Evolutionary conservation across 1,140 invertebrate genomes (phyloP), one percentile per base, ranked within the genome.

Genomic region (Lepidotrigona ventralis): DNA sequence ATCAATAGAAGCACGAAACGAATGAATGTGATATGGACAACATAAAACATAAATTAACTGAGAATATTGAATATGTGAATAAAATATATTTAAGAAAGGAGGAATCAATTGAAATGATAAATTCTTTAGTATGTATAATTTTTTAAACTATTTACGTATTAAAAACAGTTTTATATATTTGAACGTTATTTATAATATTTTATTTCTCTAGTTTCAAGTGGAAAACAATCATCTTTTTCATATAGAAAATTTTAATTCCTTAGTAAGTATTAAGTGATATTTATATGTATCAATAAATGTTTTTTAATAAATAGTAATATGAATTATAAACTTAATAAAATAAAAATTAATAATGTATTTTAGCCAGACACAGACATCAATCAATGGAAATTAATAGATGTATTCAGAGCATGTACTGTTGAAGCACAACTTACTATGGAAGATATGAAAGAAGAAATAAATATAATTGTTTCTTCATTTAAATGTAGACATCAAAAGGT

Each of bases 361-460:
- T 63, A 89, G 87, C 46, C 60, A 63, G 66, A 21, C 15, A 12
- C 54, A 78, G 73, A 85, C 1, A 39, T 15, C 70, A 69, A 68
- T 74, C 86, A 91, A 75, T 94, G 92, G 68, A 90, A 89, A 39
- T 90, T 91, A 79, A 94, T 94, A 93, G 93, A 93, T 86, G 91
- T 94, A 90, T 93, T 93, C 77, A 86, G 91, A 87, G 64, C 93
- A 23, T 94, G 93, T 46, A 93, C 93, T 54, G 91, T 93, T 9
- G 93, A 94, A 83, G 92, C 92, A 33, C 94, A 94, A 90, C 90
- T 93, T 56, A 91, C 92, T 26, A 92, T 91, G 26, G 92, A 94
- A 89, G 93, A 94, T 84, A 91, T 94, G n/a, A 87, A 85, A 11
- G 93, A 94, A 86, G 93, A 93, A 90, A 90, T 92, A 39, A 90